phyloP scores from a whole-genome alignment of 1,140 invertebrate species.

The Zaprionus vittiger region DNA sequence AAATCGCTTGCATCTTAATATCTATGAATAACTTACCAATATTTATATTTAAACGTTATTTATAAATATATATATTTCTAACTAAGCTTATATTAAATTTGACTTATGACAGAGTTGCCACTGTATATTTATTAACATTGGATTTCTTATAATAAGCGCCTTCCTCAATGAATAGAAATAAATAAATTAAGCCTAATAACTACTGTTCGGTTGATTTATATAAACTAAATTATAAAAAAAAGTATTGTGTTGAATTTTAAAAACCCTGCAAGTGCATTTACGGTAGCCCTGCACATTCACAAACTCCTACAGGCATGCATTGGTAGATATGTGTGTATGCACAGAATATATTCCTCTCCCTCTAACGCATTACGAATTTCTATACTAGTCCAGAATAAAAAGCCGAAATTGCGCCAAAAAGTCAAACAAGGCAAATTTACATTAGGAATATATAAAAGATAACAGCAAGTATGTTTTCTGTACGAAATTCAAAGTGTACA shows the following conservation, averaged over 20 bases:
- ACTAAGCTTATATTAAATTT: background rate
- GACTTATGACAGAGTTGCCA: background rate
- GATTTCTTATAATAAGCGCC: background rate
- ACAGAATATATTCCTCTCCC: slow-evolving; percentile 32
- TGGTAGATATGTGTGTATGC: slow-evolving; percentile 10
- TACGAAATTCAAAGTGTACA: background rate
- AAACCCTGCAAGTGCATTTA: slow-evolving; percentile 5
- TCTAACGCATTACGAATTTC: slow-evolving; percentile 23
- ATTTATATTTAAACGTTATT: background rate
- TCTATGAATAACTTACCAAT: background rate
- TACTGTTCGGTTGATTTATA: background rate
- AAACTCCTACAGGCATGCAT: background rate
- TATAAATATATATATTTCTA: background rate
- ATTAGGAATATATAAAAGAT: slow-evolving; percentile 17
- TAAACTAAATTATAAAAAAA: background rate
- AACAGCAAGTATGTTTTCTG: background rate
- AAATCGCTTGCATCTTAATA: background rate
- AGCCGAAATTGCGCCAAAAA: slow-evolving; percentile 70
- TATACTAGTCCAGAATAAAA: slow-evolving; percentile 37
- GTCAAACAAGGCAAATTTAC: slow-evolving; percentile 55
- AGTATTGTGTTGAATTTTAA: background rate
- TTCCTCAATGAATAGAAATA: background rate
- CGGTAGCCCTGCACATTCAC: slow-evolving; percentile 4
- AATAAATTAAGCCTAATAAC: background rate
- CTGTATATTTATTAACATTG: background rate